Percentiles rank a stretch among this genome's conserved stretches.
Conservation (phyloP, 2,113 vertebrate species). For the Okapia johnstoni region DNA sequence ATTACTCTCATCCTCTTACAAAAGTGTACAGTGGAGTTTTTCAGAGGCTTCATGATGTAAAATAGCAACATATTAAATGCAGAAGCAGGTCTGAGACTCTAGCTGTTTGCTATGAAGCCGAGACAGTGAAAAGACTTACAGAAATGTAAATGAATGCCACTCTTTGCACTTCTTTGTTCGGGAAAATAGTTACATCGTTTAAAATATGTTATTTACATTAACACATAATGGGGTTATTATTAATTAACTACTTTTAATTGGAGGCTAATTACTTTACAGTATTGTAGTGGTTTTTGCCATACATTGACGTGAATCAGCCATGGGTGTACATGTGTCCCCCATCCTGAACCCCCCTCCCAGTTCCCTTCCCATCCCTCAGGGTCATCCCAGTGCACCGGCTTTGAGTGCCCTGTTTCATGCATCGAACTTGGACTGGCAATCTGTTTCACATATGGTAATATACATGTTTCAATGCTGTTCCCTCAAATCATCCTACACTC, state of each 20-base stretch:
- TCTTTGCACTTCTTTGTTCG: not conserved
- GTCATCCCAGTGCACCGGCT: rapidly evolving
- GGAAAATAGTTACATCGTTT: not conserved
- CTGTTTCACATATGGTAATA: not conserved
- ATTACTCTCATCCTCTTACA: not conserved
- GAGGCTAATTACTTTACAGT: not conserved
- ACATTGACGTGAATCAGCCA: not conserved
- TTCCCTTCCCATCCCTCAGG: not conserved
- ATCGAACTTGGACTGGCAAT: not conserved
- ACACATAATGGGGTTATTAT: not conserved
- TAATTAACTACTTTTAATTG: not conserved
- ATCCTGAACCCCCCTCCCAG: not conserved
- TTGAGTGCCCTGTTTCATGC: not conserved
- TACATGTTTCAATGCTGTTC: not conserved
- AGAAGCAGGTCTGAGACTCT: not conserved
- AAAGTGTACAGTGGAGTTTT: not conserved
- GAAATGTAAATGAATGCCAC: not conserved
- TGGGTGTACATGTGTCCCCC: not conserved
- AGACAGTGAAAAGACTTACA: not conserved
- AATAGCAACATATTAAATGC: not conserved
- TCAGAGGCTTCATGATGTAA: not conserved
- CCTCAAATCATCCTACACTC: not conserved
- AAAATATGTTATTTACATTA: not conserved
- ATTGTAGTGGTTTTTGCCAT: not conserved
- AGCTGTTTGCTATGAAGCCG: not conserved